A percentile compares a stretch with the other conserved stretches of the same genome.
phyloP scores from a whole-genome alignment of 2,797 vertebrate genomes.

The Danio albolineatus region DNA sequence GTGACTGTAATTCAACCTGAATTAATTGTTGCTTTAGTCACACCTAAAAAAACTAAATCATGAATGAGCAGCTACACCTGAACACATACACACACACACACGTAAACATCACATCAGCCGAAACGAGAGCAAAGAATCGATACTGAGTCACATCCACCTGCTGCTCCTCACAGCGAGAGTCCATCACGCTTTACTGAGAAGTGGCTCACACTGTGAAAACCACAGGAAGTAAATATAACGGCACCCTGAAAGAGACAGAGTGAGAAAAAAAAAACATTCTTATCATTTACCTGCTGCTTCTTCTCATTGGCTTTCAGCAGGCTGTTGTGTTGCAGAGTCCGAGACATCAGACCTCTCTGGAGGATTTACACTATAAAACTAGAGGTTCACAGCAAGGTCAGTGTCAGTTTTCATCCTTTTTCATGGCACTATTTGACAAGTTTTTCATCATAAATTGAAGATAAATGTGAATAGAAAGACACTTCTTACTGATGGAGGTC shows the following conservation, averaged over 20 bases:
- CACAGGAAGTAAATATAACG: constrained; percentile 4
- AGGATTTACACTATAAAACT: not conserved
- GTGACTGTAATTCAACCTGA: not conserved
- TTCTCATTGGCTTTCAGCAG: not conserved
- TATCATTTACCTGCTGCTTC: constrained; percentile 14
- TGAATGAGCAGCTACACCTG: not conserved
- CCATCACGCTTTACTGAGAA: constrained; percentile 18
- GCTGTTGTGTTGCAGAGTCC: not conserved
- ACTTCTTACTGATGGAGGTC: not conserved
- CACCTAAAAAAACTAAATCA: not conserved
- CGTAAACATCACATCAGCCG: not conserved
- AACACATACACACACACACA: not conserved
- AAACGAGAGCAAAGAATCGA: constrained; percentile 21
- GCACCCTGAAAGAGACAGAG: not conserved
- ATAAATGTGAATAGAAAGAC: not conserved
- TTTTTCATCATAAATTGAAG: not conserved
- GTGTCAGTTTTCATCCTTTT: not conserved
- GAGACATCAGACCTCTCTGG: not conserved
- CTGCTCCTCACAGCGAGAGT: not conserved
- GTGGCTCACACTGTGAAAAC: constrained; percentile 18
- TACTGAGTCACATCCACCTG: constrained; percentile 35
- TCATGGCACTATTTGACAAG: not conserved
- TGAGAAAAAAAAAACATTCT: constrained; percentile 6
- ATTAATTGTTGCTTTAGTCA: not conserved
- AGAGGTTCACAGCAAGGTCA: not conserved